Evolutionary conservation across 2,888 invertebrate genomes (phyloP).

Genomic region (Dicyrtoma fusca): DNA sequence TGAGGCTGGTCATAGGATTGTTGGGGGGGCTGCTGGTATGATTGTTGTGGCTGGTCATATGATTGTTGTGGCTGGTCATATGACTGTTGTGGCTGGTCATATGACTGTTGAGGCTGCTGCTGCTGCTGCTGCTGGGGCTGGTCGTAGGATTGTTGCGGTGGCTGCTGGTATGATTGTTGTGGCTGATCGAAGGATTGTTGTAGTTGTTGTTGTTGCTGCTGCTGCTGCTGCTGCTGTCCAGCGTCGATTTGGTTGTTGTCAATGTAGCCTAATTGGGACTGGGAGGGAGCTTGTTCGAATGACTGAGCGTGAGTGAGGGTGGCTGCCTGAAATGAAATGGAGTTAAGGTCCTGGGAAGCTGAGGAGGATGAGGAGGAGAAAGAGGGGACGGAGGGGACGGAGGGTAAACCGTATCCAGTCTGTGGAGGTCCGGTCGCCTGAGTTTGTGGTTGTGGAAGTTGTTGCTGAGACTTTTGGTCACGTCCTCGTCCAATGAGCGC

Average conservation of each 20-base stretch:
- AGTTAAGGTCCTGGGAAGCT: slow-evolving; percentile 13
- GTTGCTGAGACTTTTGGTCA: slow-evolving; percentile 42
- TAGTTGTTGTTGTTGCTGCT: slow-evolving; percentile 9
- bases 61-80: neutral
- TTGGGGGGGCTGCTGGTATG: neutral
- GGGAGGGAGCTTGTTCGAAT: slow-evolving; percentile 31
- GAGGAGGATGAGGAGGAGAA: slow-evolving; percentile 9
- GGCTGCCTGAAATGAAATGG: slow-evolving; percentile 24
- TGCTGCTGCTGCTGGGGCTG: slow-evolving; percentile 16
- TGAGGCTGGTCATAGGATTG: slow-evolving; percentile 8
- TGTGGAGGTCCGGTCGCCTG: slow-evolving; percentile 30
- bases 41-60: neutral
- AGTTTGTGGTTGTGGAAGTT: slow-evolving; percentile 42
- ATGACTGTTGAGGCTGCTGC: slow-evolving; percentile 10
- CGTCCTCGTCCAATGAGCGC: slow-evolving; percentile 50
- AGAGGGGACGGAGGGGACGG: slow-evolving; percentile 13
- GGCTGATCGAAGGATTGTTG: neutral
- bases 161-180: neutral
- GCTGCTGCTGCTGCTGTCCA: slow-evolving; percentile 16
- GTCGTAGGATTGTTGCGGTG: neutral
- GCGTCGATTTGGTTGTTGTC: slow-evolving; percentile 23
- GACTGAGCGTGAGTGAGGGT: slow-evolving; percentile 24
- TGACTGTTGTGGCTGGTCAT: neutral
- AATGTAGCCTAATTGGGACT: slow-evolving; percentile 4
- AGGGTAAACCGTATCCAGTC: slow-evolving; percentile 17